Percentiles rank a stretch among this genome's conserved stretches.
Evolutionary conservation across 2,797 vertebrate genomes (phyloP).

Genomic region (Brotula barbata): DNA sequence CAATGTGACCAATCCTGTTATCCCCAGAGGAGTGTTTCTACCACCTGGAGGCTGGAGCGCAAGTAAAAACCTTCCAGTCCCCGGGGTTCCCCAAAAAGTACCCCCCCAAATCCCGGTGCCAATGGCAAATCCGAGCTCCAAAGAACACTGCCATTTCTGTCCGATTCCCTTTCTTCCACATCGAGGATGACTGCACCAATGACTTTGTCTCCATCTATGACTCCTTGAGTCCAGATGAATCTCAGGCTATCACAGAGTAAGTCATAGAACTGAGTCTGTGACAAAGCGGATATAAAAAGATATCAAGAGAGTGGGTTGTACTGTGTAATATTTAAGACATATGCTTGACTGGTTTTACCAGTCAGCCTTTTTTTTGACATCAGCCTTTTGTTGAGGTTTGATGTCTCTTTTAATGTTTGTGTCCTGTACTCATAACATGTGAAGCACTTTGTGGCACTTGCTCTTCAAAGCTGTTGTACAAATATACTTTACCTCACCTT

Average conservation of each 20-base stretch:
- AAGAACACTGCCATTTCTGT: slow-evolving; percentile 58
- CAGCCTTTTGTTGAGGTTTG: too few species aligned
- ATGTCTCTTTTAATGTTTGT: too few species aligned
- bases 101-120: slow-evolving; percentile 67
- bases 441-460: too few species aligned
- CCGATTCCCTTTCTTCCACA: slow-evolving; percentile 72
- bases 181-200: slow-evolving; percentile 80
- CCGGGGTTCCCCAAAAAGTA: slow-evolving; percentile 63
- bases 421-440: too few species aligned
- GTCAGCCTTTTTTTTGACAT: neutral
- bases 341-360: neutral
- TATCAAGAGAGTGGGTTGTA: neutral
- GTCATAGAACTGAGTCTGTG: slow-evolving; percentile 35
- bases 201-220: slow-evolving; percentile 81
- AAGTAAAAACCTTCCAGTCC: slow-evolving; percentile 31
- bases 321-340: slow-evolving; percentile 1
- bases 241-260: slow-evolving; percentile 80
- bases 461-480: too few species aligned
- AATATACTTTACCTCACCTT: too few species aligned
- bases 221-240: slow-evolving; percentile 78
- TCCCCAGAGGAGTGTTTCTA: slow-evolving; percentile 69
- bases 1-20: slow-evolving; percentile 18
- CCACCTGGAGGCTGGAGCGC: slow-evolving; percentile 59
- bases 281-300: neutral
- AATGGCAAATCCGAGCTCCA: slow-evolving; percentile 81